Percentiles rank a stretch among this genome's conserved stretches.
Conservation (phyloP, 1,140 invertebrate genomes). For the Protaetia brevitarsis region DNA sequence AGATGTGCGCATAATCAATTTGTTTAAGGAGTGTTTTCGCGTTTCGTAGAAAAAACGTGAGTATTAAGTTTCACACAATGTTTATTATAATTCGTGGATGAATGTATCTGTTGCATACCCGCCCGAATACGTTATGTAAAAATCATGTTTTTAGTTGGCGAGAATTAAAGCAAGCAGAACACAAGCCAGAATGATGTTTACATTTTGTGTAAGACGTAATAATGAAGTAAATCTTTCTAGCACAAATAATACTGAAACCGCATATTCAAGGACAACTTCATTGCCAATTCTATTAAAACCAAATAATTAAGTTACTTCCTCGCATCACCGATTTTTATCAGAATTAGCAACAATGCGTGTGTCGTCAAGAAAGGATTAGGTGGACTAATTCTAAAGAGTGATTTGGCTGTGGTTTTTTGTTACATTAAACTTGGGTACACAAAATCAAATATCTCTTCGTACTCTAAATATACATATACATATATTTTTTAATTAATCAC, state of each 20-base stretch:
- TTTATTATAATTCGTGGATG: no score
- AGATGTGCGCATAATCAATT: background rate
- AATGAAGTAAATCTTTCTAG: no score
- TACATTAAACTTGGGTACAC: no score
- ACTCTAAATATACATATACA: no score
- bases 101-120: no score
- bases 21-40: background rate
- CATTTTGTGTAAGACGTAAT: no score
- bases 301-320: background rate
- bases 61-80: background rate
- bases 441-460: no score
- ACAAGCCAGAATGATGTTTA: no score
- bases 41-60: background rate
- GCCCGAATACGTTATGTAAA: no score
- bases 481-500: no score
- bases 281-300: background rate
- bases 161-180: no score
- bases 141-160: no score
- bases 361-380: background rate
- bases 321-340: background rate
- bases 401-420: background rate
- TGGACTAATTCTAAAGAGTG: background rate
- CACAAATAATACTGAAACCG: background rate
- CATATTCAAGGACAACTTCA: slow-evolving; percentile 11
- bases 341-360: background rate